Conservation (phyloP, 2,888 invertebrate genomes). For the Chirona hameri region DNA sequence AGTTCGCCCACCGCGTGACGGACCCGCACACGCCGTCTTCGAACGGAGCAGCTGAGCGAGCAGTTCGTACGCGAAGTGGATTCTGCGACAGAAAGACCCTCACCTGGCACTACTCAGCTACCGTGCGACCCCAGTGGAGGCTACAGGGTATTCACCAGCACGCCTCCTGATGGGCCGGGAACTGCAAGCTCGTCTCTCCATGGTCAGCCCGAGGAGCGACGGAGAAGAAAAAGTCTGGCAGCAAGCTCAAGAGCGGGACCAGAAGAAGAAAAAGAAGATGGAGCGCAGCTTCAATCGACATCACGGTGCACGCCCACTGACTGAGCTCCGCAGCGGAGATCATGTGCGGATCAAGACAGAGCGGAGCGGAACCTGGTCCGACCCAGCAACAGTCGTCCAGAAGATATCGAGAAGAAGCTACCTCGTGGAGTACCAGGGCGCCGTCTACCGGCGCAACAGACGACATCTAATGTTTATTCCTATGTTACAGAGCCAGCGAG, state of each 20-base stretch:
- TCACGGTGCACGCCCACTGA: neutral
- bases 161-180: neutral
- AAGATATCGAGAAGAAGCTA: too few species aligned
- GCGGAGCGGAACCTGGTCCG: slow-evolving; percentile 54
- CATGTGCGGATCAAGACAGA: neutral
- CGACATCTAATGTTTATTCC: too few species aligned
- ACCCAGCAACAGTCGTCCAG: too few species aligned
- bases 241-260: neutral
- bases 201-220: neutral
- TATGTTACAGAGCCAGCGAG: too few species aligned
- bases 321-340: neutral
- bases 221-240: neutral
- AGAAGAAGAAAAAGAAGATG: neutral
- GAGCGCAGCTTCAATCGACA: neutral
- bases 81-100: neutral
- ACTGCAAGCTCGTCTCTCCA: neutral
- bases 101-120: neutral
- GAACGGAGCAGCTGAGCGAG: neutral
- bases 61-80: neutral
- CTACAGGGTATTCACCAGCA: neutral
- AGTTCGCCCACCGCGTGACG: neutral
- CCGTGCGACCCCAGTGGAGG: too few species aligned
- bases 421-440: too few species aligned
- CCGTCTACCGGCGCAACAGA: too few species aligned
- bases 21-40: too few species aligned